phyloP scores from a whole-genome alignment of 2,113 vertebrate species.

The Todiramphus chloris region DNA sequence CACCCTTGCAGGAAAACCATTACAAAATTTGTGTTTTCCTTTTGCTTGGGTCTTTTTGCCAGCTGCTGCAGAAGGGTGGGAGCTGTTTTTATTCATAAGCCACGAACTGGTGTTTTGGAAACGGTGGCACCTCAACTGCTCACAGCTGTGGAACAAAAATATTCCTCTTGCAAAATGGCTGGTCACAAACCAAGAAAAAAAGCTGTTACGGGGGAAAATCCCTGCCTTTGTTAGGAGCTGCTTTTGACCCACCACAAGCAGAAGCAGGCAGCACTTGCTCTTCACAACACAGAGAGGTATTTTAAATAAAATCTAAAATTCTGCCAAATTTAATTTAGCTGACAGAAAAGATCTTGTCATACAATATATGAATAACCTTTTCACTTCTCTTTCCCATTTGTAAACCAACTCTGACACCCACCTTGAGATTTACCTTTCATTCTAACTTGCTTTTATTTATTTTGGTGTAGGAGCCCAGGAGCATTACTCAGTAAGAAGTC shows the following conservation, averaged over 20 bases:
- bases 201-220: neutral
- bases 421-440: conserved; percentile 47
- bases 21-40: neutral
- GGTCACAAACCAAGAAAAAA: neutral
- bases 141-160: accelerated
- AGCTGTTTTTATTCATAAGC: accelerated
- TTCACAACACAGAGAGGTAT: neutral
- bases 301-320: neutral
- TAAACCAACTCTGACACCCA: conserved; percentile 33
- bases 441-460: conserved; percentile 30
- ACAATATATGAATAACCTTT: conserved; percentile 21
- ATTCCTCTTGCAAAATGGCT: neutral
- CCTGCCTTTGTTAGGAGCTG: neutral
- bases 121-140: neutral
- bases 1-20: neutral
- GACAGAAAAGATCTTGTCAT: neutral
- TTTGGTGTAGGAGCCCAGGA: conserved; percentile 13
- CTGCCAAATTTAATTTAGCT: conserved; percentile 26
- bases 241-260: neutral
- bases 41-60: neutral
- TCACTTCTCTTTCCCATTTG: conserved; percentile 2
- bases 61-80: neutral
- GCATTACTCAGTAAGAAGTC: neutral
- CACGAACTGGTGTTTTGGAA: neutral
- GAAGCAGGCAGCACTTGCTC: neutral